Evolutionary conservation across 2,888 invertebrate genomes (phyloP).

Genomic region (Proisotoma minuta): DNA sequence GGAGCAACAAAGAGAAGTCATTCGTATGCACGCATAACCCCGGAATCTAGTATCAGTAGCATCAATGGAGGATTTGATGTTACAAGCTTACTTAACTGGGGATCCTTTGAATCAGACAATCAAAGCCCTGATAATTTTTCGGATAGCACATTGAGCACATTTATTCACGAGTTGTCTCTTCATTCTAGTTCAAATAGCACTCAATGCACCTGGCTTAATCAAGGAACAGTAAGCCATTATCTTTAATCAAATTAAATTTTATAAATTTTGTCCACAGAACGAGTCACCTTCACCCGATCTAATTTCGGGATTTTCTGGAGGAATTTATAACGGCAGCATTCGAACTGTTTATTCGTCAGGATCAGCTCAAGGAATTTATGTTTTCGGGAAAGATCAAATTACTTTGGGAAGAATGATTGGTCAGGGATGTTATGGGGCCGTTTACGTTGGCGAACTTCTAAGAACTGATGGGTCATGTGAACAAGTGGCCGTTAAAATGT

Average conservation of each 20-base stretch:
- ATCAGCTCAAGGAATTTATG: conserved; percentile 44
- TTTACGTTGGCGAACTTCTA: conserved; percentile 63
- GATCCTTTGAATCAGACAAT: conserved; percentile 43
- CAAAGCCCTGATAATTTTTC: conserved; percentile 31
- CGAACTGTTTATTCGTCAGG: conserved; percentile 43
- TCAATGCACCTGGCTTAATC: conserved; percentile 44
- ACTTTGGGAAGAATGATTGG: conserved; percentile 61
- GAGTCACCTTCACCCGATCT: conserved; percentile 46
- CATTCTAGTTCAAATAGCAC: conserved; percentile 45
- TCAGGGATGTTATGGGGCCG: conserved; percentile 81
- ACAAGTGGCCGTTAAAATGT: conserved; percentile 48
- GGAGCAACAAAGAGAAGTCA: conserved; percentile 59
- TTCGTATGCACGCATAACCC: conserved; percentile 58
- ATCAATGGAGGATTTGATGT: conserved; percentile 42
- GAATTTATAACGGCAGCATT: conserved; percentile 44
- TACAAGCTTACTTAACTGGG: conserved; percentile 42
- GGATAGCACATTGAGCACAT: conserved; percentile 44
- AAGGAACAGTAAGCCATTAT: conserved; percentile 32
- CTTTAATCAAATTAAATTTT: conserved; percentile 1
- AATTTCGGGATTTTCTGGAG: conserved; percentile 44
- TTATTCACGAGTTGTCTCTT: conserved; percentile 43
- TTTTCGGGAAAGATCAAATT: conserved; percentile 55
- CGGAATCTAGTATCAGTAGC: conserved; percentile 48
- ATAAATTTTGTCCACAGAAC: conserved; percentile 16
- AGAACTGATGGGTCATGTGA: conserved; percentile 47